phyloP scores from a whole-genome alignment of 2,797 vertebrate genomes.

The Sphenodon punctatus region DNA sequence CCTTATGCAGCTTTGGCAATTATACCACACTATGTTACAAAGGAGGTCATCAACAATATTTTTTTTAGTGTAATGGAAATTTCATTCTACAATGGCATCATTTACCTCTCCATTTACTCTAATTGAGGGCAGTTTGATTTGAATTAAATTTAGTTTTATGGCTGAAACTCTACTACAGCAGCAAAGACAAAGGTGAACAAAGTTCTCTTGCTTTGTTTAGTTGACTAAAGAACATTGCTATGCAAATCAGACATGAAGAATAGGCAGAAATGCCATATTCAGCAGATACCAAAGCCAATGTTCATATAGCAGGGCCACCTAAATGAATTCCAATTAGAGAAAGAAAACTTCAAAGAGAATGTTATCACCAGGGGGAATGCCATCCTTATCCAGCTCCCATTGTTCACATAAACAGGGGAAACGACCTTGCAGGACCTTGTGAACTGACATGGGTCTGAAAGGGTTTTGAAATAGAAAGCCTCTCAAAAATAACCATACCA shows the following conservation, averaged over 20 bases:
- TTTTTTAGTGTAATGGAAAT: constrained; percentile 37
- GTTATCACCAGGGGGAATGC: not conserved
- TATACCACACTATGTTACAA: constrained; percentile 8
- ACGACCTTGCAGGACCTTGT: no score
- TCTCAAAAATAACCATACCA: no score
- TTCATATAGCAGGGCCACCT: not conserved
- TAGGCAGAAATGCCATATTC: not conserved
- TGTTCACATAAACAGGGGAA: not conserved
- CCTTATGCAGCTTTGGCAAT: constrained; percentile 52
- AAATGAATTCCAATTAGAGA: not conserved
- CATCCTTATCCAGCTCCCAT: not conserved
- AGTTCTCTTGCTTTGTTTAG: constrained; percentile 3
- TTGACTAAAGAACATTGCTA: constrained; percentile 12
- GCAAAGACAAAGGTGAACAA: constrained; percentile 44
- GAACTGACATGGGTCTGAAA: no score
- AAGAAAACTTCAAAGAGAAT: not conserved
- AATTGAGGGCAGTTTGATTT: constrained; percentile 56
- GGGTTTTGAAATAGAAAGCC: no score
- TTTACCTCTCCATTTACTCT: constrained; percentile 60
- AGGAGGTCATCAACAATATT: constrained; percentile 31
- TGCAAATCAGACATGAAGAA: not conserved
- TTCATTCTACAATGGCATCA: constrained; percentile 39
- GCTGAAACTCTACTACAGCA: not conserved
- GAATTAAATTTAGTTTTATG: constrained; percentile 56
- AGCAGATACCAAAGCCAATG: not conserved